Percentiles rank a stretch among this genome's conserved stretches.
phyloP scores from a whole-genome alignment of 2,888 invertebrate species.

The Pasiphila rectangulata region DNA sequence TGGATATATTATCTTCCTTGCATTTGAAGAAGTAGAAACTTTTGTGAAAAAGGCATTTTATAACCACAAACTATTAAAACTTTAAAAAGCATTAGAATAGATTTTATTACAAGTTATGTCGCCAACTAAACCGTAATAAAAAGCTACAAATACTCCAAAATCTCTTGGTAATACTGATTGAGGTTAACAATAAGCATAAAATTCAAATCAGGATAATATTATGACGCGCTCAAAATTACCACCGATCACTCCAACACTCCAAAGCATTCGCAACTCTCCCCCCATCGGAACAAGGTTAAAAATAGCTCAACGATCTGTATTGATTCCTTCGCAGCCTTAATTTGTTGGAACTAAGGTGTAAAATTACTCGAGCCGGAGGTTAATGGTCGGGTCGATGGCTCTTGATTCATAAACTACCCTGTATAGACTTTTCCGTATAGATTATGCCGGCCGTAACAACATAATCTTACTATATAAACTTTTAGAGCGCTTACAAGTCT shows the following conservation, averaged over 20 bases:
- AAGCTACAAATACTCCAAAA: conserved; percentile 1
- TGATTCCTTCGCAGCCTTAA: conserved; percentile 27
- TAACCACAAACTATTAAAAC: too few species aligned
- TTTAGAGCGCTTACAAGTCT: too few species aligned
- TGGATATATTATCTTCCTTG: too few species aligned
- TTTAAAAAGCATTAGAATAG: background rate
- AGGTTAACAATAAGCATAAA: conserved; percentile 7
- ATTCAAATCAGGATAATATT: conserved; percentile 8
- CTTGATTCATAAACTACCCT: conserved; percentile 64
- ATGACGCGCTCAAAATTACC: conserved; percentile 23
- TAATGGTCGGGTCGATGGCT: conserved; percentile 57
- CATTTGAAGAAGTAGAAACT: too few species aligned
- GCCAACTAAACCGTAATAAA: background rate
- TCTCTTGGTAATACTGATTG: background rate
- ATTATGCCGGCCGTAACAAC: background rate
- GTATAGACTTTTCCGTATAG: conserved; percentile 26
- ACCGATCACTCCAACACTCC: conserved; percentile 21
- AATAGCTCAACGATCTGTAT: conserved; percentile 3
- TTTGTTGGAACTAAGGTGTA: conserved; percentile 26
- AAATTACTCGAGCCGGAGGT: conserved; percentile 40
- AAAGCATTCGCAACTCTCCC: conserved; percentile 12
- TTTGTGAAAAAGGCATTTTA: too few species aligned
- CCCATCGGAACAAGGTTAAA: conserved; percentile 15
- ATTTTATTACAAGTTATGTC: background rate
- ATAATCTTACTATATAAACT: background rate